These are phyloP conservation scores for Enteromius paludinosus DNA, from an alignment of 2,797 vertebrate genomes.

Conservation along the genomic window DNA sequence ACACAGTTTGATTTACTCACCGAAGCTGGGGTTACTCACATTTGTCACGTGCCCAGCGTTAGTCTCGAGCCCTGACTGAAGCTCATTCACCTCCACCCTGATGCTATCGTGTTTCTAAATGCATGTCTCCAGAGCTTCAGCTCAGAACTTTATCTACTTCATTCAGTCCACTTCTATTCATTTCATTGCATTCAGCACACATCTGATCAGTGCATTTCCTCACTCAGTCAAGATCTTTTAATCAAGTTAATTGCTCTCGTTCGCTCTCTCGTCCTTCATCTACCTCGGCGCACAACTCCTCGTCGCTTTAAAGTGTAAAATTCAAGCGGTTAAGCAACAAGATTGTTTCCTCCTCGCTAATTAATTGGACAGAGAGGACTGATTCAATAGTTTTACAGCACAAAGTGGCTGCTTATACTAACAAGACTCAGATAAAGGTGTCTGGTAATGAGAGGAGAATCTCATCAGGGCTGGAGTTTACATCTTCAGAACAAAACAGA, in stretches of 20 bases:
- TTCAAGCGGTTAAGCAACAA: conserved; percentile 66
- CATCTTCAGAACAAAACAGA: conserved; percentile 72
- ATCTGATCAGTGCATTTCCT: neutral
- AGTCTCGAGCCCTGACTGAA: neutral
- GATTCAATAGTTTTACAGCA: conserved; percentile 67
- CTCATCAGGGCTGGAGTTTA: conserved; percentile 73
- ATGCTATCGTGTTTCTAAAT: neutral
- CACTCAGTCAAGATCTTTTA: neutral
- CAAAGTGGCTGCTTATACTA: conserved; percentile 74
- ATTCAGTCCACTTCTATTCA: conserved; percentile 2
- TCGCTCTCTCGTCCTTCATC: neutral
- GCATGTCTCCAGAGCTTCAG: neutral
- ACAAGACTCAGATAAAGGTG: conserved; percentile 74
- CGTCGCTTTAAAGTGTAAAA: conserved; percentile 44
- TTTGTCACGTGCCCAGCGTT: neutral
- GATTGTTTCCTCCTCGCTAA: conserved; percentile 72
- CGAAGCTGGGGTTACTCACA: neutral
- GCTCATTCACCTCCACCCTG: neutral
- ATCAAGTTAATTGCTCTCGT: conserved; percentile 26
- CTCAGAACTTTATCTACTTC: neutral
- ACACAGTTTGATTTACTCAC: neutral
- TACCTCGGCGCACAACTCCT: neutral
- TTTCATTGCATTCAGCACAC: neutral
- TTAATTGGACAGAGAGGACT: conserved; percentile 69
- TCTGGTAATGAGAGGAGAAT: conserved; percentile 72